A percentile compares a stretch with the other conserved stretches of the same genome.
Evolutionary conservation across 37 sponge, comb jelly and placozoan genomes (phyloP).

Genomic region (Amphimedon queenslandica): DNA sequence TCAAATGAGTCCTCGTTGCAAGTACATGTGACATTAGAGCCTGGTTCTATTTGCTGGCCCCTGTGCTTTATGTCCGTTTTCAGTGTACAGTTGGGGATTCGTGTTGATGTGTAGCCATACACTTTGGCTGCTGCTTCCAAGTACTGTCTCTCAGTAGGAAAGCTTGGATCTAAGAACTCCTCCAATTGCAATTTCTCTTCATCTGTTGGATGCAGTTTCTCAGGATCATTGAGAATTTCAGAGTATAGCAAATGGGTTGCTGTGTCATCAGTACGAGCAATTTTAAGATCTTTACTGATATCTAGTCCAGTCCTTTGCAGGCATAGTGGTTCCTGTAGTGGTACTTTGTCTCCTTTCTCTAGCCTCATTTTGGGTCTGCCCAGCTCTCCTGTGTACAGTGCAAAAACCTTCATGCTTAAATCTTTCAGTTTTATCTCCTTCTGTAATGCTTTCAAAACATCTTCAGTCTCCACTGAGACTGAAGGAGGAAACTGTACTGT

Average conservation of each 20-base stretch:
- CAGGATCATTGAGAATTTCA: conserved; percentile 14
- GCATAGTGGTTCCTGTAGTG: neutral
- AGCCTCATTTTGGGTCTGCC: neutral
- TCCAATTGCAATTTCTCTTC: conserved; percentile 20
- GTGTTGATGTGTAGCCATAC: conserved; percentile 1
- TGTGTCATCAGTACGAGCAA: conserved; percentile 11
- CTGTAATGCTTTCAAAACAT: neutral
- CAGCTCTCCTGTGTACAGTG: conserved; percentile 12
- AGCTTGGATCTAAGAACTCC: conserved; percentile 30
- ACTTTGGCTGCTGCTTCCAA: conserved; percentile 13
- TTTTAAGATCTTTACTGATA: conserved; percentile 17
- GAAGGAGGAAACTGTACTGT: neutral
- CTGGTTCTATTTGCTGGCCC: neutral
- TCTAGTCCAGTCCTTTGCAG: conserved; percentile 19
- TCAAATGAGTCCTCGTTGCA: neutral
- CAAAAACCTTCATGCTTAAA: conserved; percentile 5
- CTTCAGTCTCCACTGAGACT: neutral
- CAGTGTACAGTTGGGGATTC: neutral
- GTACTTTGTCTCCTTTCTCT: neutral
- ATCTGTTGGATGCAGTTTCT: neutral
- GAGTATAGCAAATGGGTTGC: conserved; percentile 26
- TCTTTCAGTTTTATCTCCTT: conserved; percentile 12
- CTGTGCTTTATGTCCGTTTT: conserved; percentile 2
- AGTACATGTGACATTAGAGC: neutral
- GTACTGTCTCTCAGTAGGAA: conserved; percentile 52